Conservation (phyloP, 2,797 vertebrate species). For the Melanotaenia nigrans region DNA sequence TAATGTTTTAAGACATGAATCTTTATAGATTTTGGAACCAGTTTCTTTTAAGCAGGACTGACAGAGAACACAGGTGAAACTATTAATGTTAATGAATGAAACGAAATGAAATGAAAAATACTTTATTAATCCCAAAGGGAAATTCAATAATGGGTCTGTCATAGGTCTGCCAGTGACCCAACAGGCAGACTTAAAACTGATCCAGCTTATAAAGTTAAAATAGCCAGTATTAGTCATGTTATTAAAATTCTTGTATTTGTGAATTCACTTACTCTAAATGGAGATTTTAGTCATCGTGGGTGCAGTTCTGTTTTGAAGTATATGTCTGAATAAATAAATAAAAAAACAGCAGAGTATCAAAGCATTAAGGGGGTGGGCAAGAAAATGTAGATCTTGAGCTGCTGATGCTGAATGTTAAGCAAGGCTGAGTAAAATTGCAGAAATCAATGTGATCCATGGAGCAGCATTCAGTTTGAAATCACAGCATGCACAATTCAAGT, state of each 20-base stretch:
- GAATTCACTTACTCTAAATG: not conserved
- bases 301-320: not conserved
- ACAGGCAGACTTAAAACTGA: not conserved
- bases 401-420: not conserved
- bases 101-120: no score
- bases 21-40: not conserved
- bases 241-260: not conserved
- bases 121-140: no score
- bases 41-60: not conserved
- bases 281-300: not conserved
- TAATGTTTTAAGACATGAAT: not conserved
- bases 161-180: not conserved
- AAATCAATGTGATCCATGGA: not conserved
- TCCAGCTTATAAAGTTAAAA: not conserved
- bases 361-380: not conserved
- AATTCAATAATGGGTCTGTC: not conserved
- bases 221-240: not conserved
- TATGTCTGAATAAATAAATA: not conserved
- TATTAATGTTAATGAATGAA: no score
- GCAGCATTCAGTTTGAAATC: not conserved
- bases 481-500: not conserved
- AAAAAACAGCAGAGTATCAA: not conserved
- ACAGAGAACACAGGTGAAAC: not conserved
- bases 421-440: not conserved
- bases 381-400: not conserved